phyloP scores from a whole-genome alignment of 2,888 invertebrate species.

The Drosophila paranaensis region DNA sequence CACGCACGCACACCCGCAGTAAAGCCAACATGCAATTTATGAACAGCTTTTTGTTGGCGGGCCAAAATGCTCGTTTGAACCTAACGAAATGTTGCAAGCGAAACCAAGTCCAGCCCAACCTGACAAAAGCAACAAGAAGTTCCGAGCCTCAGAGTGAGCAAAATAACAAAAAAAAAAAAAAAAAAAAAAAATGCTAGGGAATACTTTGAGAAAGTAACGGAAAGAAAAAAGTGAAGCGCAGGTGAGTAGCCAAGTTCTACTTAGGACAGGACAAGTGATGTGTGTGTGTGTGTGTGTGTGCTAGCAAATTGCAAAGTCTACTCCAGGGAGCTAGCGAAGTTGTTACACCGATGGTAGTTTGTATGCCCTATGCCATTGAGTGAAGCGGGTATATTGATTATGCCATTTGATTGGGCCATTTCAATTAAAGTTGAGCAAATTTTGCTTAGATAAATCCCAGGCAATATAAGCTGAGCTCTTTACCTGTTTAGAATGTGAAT shows the following conservation, averaged over 20 bases:
- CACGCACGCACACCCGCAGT: constrained; percentile 25
- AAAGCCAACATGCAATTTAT: constrained; percentile 81
- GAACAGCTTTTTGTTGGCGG: constrained; percentile 74
- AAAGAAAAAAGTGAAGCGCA: constrained; percentile 27
- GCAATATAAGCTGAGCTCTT: too few relatives aligned
- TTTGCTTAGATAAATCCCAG: too few relatives aligned
- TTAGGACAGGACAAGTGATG: neutral
- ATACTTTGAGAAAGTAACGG: constrained; percentile 21
- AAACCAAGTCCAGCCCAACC: constrained; percentile 38
- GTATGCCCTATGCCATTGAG: constrained; percentile 23
- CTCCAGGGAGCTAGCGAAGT: constrained; percentile 52
- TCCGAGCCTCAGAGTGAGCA: neutral
- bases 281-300: constrained; percentile 7
- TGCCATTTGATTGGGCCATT: too few relatives aligned
- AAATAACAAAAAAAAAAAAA: too few relatives aligned
- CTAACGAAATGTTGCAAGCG: constrained; percentile 65
- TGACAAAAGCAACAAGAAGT: constrained; percentile 39
- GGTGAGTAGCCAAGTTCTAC: constrained; percentile 42
- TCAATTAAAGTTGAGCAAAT: too few relatives aligned
- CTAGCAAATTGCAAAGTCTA: constrained; percentile 58
- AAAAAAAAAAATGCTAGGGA: constrained; percentile 11
- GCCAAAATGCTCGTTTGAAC: constrained; percentile 78
- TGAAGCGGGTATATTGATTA: neutral
- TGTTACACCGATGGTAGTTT: constrained; percentile 39
- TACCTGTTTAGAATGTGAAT: too few relatives aligned